Evolutionary conservation across 2,113 vertebrate genomes (phyloP), one percentile per base, ranked within the genome.

Genomic region (Channa argus): DNA sequence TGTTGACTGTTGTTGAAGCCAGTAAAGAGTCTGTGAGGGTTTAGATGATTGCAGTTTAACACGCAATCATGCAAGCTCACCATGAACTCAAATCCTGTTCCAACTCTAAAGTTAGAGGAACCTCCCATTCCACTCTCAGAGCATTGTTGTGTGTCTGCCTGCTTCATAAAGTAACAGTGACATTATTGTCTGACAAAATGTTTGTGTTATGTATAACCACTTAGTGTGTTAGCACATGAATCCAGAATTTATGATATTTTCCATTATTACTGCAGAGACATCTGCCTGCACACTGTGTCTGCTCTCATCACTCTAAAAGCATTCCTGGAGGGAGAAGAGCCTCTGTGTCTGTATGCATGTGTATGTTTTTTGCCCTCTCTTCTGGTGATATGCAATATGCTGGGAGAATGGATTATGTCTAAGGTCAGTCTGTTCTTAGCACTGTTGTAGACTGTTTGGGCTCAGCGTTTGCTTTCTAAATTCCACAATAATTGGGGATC

Each of bases 401-500:
- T 66, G 38, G 63, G 60, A 85, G 80, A 90, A 62, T 77, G 73
- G 82, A 89, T 87, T 77, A 71, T 89, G 82, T 86, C 88, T 88
- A 85, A 92, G 89, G 86, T 92, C 88, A 85, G 53, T 63, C 79
- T 93, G 92, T 93, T 92, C 82, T 91, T 92, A 91, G 89, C 11
- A 5, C 63, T 56, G 53, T 83, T 85, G 86, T 85, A 78, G 82
- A 91, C 80, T 89, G 89, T 90, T 90, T 92, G 84, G 83, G 81
- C 90, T 88, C 62, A 87, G 84, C 79, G 89, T 77, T 87, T 93
- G 91, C 90, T 93, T 92, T 93, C 91, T 91, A 91, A 94, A 94
- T 95, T 93, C 92, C 93, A 89, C 70, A 61, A 88, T 95, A 93
- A 95, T 93, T 93, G 88, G 80, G 80, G 88, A 89, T 89, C 93